Base-by-base conservation (phyloP, 1,140 invertebrate species). In the Daktulosphaira vitifoliae region DNA sequence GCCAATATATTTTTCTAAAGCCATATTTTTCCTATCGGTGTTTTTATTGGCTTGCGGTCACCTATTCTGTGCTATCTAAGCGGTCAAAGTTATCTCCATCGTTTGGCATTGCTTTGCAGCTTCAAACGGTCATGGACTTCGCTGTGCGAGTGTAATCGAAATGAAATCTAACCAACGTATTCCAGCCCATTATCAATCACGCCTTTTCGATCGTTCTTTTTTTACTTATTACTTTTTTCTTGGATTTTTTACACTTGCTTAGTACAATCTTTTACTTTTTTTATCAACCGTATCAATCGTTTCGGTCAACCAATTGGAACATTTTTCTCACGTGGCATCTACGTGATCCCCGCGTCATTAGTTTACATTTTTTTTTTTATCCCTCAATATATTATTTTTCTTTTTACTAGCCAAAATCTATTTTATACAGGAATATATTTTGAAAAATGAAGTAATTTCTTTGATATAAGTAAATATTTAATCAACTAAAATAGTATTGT, bases 1-100 rank as follows among this genome's bases (percentile, higher is more conserved):
- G 11, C 29, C 29, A 33, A 33, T 33, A 33, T 33, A 33, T 33
- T 33, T 6, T 33, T 11, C 29, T 33, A 33, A 11, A 33, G 29
- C 29, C 29, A 11, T 33, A 6, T 33, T 33, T 5, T 11, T 6
- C 29, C 29, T 33, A 5, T 6, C 29, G 29, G 29, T 33, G 11
- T 33, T 33, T 62, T 62, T 62, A 62, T 62, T 39, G 56, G 56
- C 46, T 62, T 42, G 53, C 38, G 53, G 53, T 42, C 39, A 56
- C 38, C 53, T 16, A 5, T 11, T 44, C 39, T 44, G 5, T 16
- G n/a, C 39, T n/a, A n/a, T n/a, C n/a, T 11, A 44, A 5, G n/a
- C 15, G 11, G n/a, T 15, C 39, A 16, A n/a, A n/a, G n/a, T 44
- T 44, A 44, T 44, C 39, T 11, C 39, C 4, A 46, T 42, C 56